Percentiles rank a stretch among this genome's conserved stretches.
phyloP scores from a whole-genome alignment of 2,113 vertebrate genomes.

The Stegostoma tigrinum region DNA sequence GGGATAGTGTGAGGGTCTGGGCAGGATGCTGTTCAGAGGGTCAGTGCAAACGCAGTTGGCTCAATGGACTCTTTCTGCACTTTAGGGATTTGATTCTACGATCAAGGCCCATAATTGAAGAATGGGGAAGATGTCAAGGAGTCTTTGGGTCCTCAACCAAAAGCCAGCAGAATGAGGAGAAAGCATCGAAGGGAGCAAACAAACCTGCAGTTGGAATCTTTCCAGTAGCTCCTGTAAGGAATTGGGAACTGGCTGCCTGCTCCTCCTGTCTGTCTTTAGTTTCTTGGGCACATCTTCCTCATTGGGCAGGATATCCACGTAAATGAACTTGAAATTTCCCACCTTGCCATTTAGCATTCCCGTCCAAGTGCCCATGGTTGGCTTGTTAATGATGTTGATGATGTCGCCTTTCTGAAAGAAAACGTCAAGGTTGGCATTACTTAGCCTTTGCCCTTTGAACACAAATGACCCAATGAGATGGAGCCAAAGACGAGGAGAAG shows the following conservation, averaged over 20 bases:
- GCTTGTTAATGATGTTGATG: slow-evolving; percentile 84
- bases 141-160: neutral
- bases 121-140: neutral
- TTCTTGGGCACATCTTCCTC: slow-evolving; percentile 60
- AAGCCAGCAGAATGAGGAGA: neutral
- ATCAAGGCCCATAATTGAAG: neutral
- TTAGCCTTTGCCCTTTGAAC: neutral
- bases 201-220: slow-evolving; percentile 75
- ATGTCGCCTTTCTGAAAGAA: slow-evolving; percentile 74
- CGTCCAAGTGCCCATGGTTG: slow-evolving; percentile 88
- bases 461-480: no score
- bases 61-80: no score
- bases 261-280: slow-evolving; percentile 54
- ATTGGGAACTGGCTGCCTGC: slow-evolving; percentile 59
- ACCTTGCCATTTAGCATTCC: slow-evolving; percentile 77
- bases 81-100: no score
- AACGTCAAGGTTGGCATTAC: neutral
- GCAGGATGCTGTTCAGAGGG: no score
- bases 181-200: slow-evolving; percentile 31
- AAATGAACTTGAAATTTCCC: slow-evolving; percentile 94
- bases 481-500: neutral
- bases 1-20: no score
- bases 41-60: no score
- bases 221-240: slow-evolving; percentile 72
- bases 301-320: slow-evolving; percentile 71